A percentile compares a stretch with the other conserved stretches of the same genome.
These are phyloP conservation scores for Drosophila orosa DNA, from an alignment of 1,140 invertebrate species.

Conservation along the genomic window DNA sequence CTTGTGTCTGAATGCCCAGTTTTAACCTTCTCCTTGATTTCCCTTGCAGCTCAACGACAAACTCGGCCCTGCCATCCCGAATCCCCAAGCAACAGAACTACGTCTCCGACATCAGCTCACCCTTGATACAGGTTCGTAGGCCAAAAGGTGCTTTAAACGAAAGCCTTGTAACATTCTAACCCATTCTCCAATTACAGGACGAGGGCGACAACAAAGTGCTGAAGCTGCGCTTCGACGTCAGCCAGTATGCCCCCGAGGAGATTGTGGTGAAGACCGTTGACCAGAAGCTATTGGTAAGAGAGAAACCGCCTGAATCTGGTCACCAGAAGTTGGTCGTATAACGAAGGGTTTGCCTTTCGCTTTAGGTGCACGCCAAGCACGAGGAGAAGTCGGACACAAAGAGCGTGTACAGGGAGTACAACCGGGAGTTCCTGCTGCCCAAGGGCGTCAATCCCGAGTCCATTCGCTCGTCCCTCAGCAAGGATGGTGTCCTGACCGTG, in stretches of 20 bases:
- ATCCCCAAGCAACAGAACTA: slow-evolving; percentile 82
- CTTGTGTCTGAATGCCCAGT: not conserved
- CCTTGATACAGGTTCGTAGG: slow-evolving; percentile 89
- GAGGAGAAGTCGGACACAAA: slow-evolving; percentile 97
- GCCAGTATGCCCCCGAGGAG: slow-evolving; percentile 97
- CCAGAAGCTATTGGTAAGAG: slow-evolving; percentile 95
- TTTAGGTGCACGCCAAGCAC: slow-evolving; percentile 97
- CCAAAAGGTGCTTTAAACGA: not conserved
- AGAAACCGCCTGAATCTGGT: not conserved
- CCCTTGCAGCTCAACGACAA: slow-evolving; percentile 86
- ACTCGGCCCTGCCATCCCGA: slow-evolving; percentile 77
- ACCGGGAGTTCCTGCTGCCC: slow-evolving; percentile 96
- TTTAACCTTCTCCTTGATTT: slow-evolving; percentile 9
- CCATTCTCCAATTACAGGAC: slow-evolving; percentile 86
- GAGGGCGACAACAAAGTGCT: slow-evolving; percentile 95
- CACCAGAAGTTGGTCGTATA: not conserved
- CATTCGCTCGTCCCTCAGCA: slow-evolving; percentile 95
- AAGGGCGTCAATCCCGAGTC: slow-evolving; percentile 96
- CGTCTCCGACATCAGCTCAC: slow-evolving; percentile 92
- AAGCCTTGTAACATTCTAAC: not conserved
- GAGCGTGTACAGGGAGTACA: slow-evolving; percentile 97
- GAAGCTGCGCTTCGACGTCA: slow-evolving; percentile 96
- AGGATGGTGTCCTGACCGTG: slow-evolving; percentile 96
- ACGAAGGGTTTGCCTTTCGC: slow-evolving; percentile 49
- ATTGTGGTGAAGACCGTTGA: slow-evolving; percentile 98